Conservation (phyloP, 2,888 invertebrate species). For the Diarsia rubi region DNA sequence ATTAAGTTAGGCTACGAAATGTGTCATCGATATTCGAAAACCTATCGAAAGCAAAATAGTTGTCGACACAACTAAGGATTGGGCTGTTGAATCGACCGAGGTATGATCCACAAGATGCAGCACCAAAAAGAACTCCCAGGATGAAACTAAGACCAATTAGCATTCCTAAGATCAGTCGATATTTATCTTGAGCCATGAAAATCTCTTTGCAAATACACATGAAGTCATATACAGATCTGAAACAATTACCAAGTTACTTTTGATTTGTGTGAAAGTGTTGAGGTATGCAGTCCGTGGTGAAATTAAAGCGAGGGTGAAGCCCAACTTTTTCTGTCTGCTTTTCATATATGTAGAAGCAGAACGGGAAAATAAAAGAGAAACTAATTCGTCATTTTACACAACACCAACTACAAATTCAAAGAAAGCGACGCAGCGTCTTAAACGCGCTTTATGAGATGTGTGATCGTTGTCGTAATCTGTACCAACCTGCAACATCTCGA, state of each 20-base stretch:
- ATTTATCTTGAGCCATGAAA: constrained; percentile 76
- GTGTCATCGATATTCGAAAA: constrained; percentile 73
- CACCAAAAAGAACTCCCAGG: constrained; percentile 81
- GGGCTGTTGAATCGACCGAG: constrained; percentile 84
- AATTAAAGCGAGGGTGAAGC: too few species aligned
- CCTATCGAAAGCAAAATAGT: constrained; percentile 77
- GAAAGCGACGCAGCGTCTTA: too few species aligned
- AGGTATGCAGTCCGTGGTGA: neutral
- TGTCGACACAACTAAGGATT: constrained; percentile 83
- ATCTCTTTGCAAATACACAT: constrained; percentile 78
- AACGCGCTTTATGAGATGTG: neutral
- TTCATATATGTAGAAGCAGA: too few species aligned
- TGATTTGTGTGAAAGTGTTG: constrained; percentile 6
- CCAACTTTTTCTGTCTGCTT: too few species aligned
- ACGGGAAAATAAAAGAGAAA: too few species aligned
- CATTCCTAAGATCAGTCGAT: constrained; percentile 69
- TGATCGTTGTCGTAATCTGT: constrained; percentile 5
- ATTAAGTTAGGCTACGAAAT: constrained; percentile 75
- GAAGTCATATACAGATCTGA: constrained; percentile 82
- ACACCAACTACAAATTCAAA: too few species aligned
- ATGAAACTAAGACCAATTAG: constrained; percentile 73
- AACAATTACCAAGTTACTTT: constrained; percentile 63
- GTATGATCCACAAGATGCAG: constrained; percentile 82
- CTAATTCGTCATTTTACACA: too few species aligned
- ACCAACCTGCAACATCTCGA: constrained; percentile 80